These are phyloP conservation scores for Hyperopisus bebe DNA, from an alignment of 2,113 vertebrate species.

Conservation along the genomic window DNA sequence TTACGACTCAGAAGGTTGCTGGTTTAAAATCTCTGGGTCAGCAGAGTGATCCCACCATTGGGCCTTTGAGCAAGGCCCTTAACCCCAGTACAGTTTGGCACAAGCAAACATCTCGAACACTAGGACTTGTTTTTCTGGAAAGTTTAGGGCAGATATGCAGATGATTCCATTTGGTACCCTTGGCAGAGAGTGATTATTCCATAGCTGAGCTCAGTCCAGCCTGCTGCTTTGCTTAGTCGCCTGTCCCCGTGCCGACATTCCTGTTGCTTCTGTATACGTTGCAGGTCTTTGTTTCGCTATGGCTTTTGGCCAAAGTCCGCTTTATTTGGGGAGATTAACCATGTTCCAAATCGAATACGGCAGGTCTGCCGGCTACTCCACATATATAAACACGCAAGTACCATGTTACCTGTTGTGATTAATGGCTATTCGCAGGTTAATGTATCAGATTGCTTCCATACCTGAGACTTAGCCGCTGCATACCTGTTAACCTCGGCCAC, in stretches of 20 bases:
- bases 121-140: neutral
- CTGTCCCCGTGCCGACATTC: neutral
- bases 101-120: neutral
- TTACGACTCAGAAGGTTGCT: neutral
- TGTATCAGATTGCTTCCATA: neutral
- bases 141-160: neutral
- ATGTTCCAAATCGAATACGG: neutral
- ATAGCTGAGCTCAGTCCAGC: neutral
- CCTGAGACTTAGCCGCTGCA: neutral
- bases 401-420: neutral
- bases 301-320: neutral
- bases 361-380: neutral
- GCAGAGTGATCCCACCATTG: neutral
- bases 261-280: neutral
- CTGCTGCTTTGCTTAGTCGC: neutral
- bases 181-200: neutral
- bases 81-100: neutral
- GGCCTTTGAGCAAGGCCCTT: no score
- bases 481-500: neutral
- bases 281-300: neutral
- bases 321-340: neutral
- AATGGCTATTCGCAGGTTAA: neutral
- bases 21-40: no score
- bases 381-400: neutral
- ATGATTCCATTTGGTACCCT: neutral